These are phyloP conservation scores for Sturmia bella DNA, from an alignment of 2,888 invertebrate genomes.

Conservation along the genomic window DNA sequence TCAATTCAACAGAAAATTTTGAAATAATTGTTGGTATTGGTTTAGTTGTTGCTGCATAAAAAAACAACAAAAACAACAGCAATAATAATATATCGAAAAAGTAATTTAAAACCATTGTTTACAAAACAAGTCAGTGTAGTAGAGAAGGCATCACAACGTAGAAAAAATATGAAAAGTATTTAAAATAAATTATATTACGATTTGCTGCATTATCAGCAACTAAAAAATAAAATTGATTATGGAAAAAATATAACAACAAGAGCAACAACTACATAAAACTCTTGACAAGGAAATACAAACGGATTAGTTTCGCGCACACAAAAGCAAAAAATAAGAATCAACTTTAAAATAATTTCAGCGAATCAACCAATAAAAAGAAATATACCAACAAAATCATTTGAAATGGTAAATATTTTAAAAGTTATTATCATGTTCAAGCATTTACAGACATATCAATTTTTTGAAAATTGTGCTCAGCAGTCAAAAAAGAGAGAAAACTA, in stretches of 20 bases:
- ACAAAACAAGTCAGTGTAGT: constrained; percentile 45
- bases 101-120: constrained; percentile 59
- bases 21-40: constrained; percentile 30
- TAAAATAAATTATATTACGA: constrained; percentile 45
- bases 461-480: no score
- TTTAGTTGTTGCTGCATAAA: background rate
- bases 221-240: constrained; percentile 39
- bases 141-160: constrained; percentile 21
- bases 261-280: background rate
- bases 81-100: constrained; percentile 22
- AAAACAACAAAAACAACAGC: constrained; percentile 1
- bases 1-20: constrained; percentile 45
- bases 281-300: constrained; percentile 49
- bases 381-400: constrained; percentile 3
- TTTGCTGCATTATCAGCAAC: constrained; percentile 41
- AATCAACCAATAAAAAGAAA: background rate
- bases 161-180: constrained; percentile 4
- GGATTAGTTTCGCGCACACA: constrained; percentile 39
- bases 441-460: no score
- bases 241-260: constrained; percentile 37
- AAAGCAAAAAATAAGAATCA: background rate
- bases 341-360: constrained; percentile 13
- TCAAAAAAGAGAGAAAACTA: no score
- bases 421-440: no score
- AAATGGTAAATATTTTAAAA: constrained; percentile 55